Evolutionary conservation across 2,888 invertebrate genomes (phyloP), one percentile per base, ranked within the genome.

Genomic region (Drosophila atripex): DNA sequence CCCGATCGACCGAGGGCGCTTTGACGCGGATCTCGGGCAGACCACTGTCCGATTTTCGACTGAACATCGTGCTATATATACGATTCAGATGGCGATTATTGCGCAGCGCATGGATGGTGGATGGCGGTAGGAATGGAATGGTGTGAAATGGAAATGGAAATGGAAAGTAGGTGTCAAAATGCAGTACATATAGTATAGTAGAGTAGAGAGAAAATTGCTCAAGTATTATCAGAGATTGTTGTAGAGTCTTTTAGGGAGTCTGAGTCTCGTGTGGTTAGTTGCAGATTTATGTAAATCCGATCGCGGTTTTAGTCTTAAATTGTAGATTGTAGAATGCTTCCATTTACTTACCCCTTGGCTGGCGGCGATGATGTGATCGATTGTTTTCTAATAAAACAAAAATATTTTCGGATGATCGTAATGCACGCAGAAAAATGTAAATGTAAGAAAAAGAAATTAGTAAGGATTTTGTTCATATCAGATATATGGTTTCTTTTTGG

Each of bases 1-100:
- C 95, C 89, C 95, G 93, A 93, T 96, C 96, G 93, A 95, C 93
- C 92, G 96, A 96, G 87, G 96, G 95, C 90, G 95, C 95, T 93
- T 96, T 93, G 89, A 96, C 95, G 90, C 96, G 95, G 90, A 96
- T 96, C 93, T 95, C 95, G 78, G 96, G 96, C 83, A 95, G 94
- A 75, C 89, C 86, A 74, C 90, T 88, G 69, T 89, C 89, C 73
- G 92, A 94, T 94, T 93, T 95, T 93, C 91, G 94, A 93, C 93
- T 89, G 56, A 72, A 46, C 50, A 72, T 72, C 64, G 71, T 72
- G 69, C 88, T 78, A 58, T 60, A 77, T 56, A 38, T 45, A 71
- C 49, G 71, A 32, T 39, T 72, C 39, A 14, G 38, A 50, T 23
- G 14, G 14, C 35, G 39, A 58, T 38, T 11, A 46, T 28, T 35